phyloP scores from a whole-genome alignment of 2,888 invertebrate genomes.

The Dryocosmus kuriphilus region DNA sequence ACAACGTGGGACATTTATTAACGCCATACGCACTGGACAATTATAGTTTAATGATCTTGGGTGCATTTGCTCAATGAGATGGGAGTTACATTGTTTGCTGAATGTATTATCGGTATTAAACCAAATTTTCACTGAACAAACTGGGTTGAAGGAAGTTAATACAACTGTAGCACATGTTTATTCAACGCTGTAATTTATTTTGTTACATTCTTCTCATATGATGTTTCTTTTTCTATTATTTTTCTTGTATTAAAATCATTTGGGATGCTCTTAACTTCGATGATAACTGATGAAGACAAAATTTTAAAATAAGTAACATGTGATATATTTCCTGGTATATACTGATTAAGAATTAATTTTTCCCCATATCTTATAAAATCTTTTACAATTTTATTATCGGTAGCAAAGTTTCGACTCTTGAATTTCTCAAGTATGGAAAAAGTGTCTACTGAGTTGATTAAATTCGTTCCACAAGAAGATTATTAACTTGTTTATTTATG shows the following conservation, averaged over 20 bases:
- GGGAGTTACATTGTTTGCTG: slow-evolving; percentile 1
- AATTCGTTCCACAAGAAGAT: slow-evolving; percentile 26
- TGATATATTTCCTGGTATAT: not conserved
- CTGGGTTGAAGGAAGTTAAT: not conserved
- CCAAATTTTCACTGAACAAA: slow-evolving; percentile 9
- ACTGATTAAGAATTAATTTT: slow-evolving; percentile 34
- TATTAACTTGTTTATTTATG: slow-evolving; percentile 38
- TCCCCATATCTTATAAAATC: slow-evolving; percentile 34
- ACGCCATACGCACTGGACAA: slow-evolving; percentile 8
- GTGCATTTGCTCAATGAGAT: slow-evolving; percentile 3
- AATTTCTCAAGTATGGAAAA: slow-evolving; percentile 31
- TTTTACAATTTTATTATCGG: slow-evolving; percentile 37
- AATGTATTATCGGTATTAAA: slow-evolving; percentile 7
- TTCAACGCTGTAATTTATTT: not conserved
- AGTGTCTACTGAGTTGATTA: slow-evolving; percentile 15
- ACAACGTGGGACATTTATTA: not conserved
- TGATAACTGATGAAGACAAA: not conserved
- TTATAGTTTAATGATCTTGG: slow-evolving; percentile 1
- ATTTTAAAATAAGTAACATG: not conserved
- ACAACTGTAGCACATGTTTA: not conserved
- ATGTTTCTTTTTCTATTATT: too few species aligned
- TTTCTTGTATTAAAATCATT: too few species aligned
- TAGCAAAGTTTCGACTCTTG: slow-evolving; percentile 29
- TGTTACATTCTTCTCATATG: not conserved
- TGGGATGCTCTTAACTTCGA: too few species aligned